Evolutionary conservation across 2,797 vertebrate genomes (phyloP).

Genomic region (Euthynnus affinis): DNA sequence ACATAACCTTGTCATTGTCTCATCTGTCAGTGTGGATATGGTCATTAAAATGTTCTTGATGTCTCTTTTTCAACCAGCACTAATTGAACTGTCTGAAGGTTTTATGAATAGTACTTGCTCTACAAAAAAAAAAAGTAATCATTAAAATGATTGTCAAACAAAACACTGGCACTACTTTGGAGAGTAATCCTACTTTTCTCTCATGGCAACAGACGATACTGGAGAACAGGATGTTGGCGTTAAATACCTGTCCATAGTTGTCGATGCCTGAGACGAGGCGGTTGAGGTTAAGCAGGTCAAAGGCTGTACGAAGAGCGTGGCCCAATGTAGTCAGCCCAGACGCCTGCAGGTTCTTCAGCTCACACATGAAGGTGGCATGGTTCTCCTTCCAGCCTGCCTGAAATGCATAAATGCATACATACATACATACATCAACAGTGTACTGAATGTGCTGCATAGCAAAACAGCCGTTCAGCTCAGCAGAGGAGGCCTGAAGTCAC

Average conservation of each 20-base stretch:
- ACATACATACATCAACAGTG: conserved; percentile 51
- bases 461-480: conserved; percentile 8
- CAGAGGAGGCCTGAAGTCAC: conserved; percentile 21
- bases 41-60: background rate
- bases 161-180: background rate
- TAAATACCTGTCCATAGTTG: conserved; percentile 97
- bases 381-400: conserved; percentile 99
- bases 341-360: conserved; percentile 98
- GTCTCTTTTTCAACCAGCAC: background rate
- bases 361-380: conserved; percentile 98
- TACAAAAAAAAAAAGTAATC: background rate
- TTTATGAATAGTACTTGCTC: background rate
- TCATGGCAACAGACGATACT: background rate
- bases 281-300: conserved; percentile 99
- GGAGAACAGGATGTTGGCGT: background rate
- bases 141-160: background rate
- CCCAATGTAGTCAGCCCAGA: conserved; percentile 95
- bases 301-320: conserved; percentile 95
- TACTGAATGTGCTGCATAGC: conserved; percentile 8
- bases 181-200: background rate
- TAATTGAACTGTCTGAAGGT: too few relatives aligned
- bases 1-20: background rate
- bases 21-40: background rate
- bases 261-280: conserved; percentile 99
- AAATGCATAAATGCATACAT: conserved; percentile 57